These are phyloP conservation scores for Gari tellinella DNA, from an alignment of 2,888 invertebrate genomes.

Conservation along the genomic window DNA sequence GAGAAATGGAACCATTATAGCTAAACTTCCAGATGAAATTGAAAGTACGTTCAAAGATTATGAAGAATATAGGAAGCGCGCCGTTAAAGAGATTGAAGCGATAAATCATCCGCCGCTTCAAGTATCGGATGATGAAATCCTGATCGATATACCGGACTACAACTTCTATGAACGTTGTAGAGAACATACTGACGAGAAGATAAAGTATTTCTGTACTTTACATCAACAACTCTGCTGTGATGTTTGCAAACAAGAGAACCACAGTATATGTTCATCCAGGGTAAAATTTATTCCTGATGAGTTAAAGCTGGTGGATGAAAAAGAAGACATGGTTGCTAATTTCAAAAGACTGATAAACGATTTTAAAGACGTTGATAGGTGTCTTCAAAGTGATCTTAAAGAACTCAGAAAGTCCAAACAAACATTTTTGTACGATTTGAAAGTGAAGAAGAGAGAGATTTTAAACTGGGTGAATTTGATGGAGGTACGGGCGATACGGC, in stretches of 20 bases:
- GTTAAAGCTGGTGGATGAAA: not conserved
- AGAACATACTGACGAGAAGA: slow-evolving; percentile 21
- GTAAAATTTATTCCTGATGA: slow-evolving; percentile 42
- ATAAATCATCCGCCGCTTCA: no score
- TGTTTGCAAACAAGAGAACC: slow-evolving; percentile 33
- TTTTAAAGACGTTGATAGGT: slow-evolving; percentile 44
- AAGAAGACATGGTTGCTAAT: slow-evolving; percentile 23
- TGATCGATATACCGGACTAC: not conserved
- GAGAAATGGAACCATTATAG: slow-evolving; percentile 5
- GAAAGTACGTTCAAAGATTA: slow-evolving; percentile 24
- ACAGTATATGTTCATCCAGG: slow-evolving; percentile 28
- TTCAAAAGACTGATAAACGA: slow-evolving; percentile 34
- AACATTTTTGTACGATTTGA: slow-evolving; percentile 44
- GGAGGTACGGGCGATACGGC: slow-evolving; percentile 48
- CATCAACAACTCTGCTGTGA: slow-evolving; percentile 42
- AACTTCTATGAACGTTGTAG: slow-evolving; percentile 36
- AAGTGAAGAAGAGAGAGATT: slow-evolving; percentile 39
- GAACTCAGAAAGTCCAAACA: slow-evolving; percentile 46
- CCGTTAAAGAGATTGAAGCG: not conserved
- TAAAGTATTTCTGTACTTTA: slow-evolving; percentile 37
- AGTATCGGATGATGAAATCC: slow-evolving; percentile 4
- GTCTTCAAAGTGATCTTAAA: slow-evolving; percentile 39
- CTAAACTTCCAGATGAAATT: slow-evolving; percentile 17
- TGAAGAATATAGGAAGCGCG: slow-evolving; percentile 14
- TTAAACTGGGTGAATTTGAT: slow-evolving; percentile 52